phyloP scores from a whole-genome alignment of 1,140 invertebrate species.

The Drosophila bifasciata region DNA sequence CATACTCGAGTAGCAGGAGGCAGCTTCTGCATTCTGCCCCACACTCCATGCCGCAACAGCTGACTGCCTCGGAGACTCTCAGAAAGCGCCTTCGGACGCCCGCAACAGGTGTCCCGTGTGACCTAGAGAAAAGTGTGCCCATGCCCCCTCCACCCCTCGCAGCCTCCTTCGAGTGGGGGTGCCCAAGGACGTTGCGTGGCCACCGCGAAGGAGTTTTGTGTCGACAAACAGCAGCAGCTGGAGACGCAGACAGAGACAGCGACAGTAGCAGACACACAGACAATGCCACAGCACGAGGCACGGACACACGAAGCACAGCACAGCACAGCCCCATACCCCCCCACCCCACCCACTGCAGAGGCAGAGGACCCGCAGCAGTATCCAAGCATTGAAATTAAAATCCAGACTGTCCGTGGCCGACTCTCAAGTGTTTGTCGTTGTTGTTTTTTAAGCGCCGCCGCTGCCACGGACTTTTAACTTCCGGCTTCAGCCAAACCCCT shows the following conservation, averaged over 20 bases:
- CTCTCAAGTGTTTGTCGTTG: conserved; percentile 64
- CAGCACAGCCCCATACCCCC: too few species aligned
- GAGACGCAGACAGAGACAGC: conserved; percentile 8
- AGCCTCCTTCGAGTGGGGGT: conserved; percentile 4
- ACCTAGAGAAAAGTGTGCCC: conserved; percentile 17
- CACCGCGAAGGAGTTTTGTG: conserved; percentile 61
- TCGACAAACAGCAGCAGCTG: conserved; percentile 15
- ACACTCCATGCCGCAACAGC: too few species aligned
- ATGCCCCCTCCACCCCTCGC: not conserved
- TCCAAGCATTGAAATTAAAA: conserved; percentile 52
- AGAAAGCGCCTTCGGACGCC: not conserved
- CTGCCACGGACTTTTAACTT: conserved; percentile 71
- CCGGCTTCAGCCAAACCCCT: conserved; percentile 41
- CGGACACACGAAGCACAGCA: conserved; percentile 10
- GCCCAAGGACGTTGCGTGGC: conserved; percentile 60
- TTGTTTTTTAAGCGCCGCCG: conserved; percentile 22
- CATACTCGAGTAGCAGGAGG: not conserved
- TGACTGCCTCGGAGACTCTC: not conserved
- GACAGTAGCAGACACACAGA: conserved; percentile 10
- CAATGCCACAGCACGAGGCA: conserved; percentile 17
- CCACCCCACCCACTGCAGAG: too few species aligned
- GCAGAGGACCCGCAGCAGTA: not conserved
- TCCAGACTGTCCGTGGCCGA: conserved; percentile 46
- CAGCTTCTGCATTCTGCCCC: too few species aligned
- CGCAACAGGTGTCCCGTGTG: conserved; percentile 42